Percentiles rank a stretch among this genome's conserved stretches.
Evolutionary conservation across 2,888 invertebrate genomes (phyloP).

Genomic region (Andrena hattorfiana): DNA sequence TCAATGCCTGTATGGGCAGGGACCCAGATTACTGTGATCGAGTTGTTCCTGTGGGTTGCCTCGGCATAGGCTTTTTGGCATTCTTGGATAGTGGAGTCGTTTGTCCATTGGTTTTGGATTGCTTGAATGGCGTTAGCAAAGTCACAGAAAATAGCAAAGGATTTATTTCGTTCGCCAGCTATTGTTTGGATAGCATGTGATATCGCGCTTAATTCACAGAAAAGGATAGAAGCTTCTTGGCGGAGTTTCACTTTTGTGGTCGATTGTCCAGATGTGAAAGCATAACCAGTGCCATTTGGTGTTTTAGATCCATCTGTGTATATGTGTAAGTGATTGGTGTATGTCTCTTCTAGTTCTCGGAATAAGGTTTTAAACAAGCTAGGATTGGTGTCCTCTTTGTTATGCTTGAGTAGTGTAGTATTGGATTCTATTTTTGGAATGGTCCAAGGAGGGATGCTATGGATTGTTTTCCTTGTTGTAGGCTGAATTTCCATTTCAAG

Average conservation of each 20-base stretch:
- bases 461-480: too few relatives aligned
- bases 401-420: background rate
- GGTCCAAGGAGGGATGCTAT: too few relatives aligned
- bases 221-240: background rate
- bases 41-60: background rate
- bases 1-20: background rate
- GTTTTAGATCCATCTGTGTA: background rate
- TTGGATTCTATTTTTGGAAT: background rate
- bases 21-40: slow-evolving; percentile 5
- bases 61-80: background rate
- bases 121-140: background rate
- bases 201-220: background rate
- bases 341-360: background rate
- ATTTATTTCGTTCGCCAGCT: background rate
- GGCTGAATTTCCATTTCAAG: too few relatives aligned
- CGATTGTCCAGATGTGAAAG: background rate
- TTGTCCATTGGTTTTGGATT: background rate
- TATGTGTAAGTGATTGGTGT: background rate
- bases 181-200: background rate
- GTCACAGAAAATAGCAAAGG: background rate
- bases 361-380: background rate
- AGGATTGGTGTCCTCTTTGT: background rate
- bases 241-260: background rate
- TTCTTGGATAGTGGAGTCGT: background rate
- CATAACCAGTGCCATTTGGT: background rate